Base-by-base conservation (phyloP, 2,797 vertebrate species). In the Spheniscus humboldti region DNA sequence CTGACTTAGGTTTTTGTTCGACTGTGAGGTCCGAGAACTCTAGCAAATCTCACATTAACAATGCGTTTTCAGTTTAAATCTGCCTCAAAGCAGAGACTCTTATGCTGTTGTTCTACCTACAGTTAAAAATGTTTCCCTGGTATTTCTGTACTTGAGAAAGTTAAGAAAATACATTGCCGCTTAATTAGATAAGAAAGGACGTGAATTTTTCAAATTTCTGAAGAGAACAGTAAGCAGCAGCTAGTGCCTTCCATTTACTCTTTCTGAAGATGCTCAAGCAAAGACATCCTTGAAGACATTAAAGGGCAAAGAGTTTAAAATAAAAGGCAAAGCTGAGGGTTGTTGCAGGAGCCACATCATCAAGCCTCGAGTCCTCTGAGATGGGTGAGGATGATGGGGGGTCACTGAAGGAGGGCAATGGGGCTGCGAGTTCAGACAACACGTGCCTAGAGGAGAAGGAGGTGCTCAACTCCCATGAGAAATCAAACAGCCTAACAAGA, bases 81-180 rank as follows among this genome's bases (percentile, higher is more conserved):
- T 55, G 39, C 86, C 92, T 86, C 88, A 62, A 72, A 92, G 82
- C 90, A 96, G 94, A 91, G 96, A 67, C 56, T 59, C 71, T 47
- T 50, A 20, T 31, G 66, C 83, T 72, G 56, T 18, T 82, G 31
- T 73, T 92, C 77, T 79, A 30, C 33, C 85, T 53, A 30, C 43
- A 27, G 45, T 55, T 69, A 33, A 45, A 91, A 93, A 48, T n/a
- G n/a, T 68, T 88, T 76, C 59, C 43, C 22, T 9, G 66, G 47
- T 68, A 68, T 45, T 92, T 74, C 67, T 33, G 69, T 50, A 50
- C 53, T 50, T 22, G 48, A 78, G 66, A 74, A 78, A 92, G 82
- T 83, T 52, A 82, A 72, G 28, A 47, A 87, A 86, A 68, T 37
- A 60, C 30, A 80, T 18, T 48, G 72, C 56, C 84, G 56, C 24